These are phyloP conservation scores for Lithophane ornitopus DNA, from an alignment of 2,888 invertebrate species.

Conservation along the genomic window DNA sequence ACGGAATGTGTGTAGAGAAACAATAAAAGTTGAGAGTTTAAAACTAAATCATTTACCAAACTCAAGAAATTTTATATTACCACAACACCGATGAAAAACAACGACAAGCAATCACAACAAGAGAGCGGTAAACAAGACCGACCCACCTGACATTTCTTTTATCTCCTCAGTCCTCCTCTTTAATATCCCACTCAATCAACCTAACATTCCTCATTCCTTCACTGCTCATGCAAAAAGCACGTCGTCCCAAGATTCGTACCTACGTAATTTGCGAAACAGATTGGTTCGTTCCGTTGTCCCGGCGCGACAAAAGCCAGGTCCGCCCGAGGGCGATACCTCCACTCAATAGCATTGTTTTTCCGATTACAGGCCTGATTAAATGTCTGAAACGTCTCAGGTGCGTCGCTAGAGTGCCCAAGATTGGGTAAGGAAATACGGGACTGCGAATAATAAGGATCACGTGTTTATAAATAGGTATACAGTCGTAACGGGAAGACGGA, in stretches of 20 bases:
- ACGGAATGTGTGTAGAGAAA: neutral
- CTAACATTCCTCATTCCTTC: slow-evolving; percentile 55
- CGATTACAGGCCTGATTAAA: slow-evolving; percentile 88
- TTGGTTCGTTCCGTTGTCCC: slow-evolving; percentile 64
- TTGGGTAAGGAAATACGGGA: slow-evolving; percentile 46
- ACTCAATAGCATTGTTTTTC: slow-evolving; percentile 85
- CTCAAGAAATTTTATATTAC: slow-evolving; percentile 16
- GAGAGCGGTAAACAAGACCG: slow-evolving; percentile 29
- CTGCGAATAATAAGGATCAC: slow-evolving; percentile 33
- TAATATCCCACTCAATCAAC: slow-evolving; percentile 61
- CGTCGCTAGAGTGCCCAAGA: slow-evolving; percentile 53
- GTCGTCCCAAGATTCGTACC: slow-evolving; percentile 64
- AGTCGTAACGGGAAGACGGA: neutral
- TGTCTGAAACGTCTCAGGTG: slow-evolving; percentile 74
- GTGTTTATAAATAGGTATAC: slow-evolving; percentile 33
- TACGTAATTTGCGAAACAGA: slow-evolving; percentile 68
- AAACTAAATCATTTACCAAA: neutral
- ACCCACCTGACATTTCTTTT: slow-evolving; percentile 50
- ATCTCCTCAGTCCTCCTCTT: slow-evolving; percentile 30
- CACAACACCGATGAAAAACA: slow-evolving; percentile 19
- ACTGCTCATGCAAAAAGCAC: slow-evolving; percentile 65
- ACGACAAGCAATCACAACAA: slow-evolving; percentile 37
- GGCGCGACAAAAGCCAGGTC: slow-evolving; percentile 63
- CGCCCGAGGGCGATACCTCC: slow-evolving; percentile 70
- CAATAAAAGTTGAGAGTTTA: slow-evolving; percentile 1